Percentiles rank a stretch among this genome's conserved stretches.
Conservation (phyloP, 2,797 vertebrate species). For the Chiloscyllium punctatum region DNA sequence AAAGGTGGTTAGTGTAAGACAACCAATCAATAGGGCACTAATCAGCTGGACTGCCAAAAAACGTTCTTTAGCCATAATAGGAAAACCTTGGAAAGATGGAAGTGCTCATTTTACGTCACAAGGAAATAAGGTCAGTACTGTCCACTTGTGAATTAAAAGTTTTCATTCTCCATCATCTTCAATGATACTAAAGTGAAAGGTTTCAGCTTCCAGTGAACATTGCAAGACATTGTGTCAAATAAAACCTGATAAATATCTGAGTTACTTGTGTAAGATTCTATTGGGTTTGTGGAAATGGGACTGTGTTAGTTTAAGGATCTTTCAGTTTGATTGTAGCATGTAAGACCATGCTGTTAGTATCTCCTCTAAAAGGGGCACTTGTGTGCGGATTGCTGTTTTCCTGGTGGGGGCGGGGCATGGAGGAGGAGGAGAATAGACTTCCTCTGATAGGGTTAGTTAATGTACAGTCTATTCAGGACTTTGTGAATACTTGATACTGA, state of each 20-base stretch:
- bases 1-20: neutral
- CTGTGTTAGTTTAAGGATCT: neutral
- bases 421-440: too few relatives aligned
- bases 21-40: neutral
- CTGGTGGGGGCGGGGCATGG: too few relatives aligned
- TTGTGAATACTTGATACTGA: neutral
- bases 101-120: neutral
- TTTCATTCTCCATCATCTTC: neutral
- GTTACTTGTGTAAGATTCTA: neutral
- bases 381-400: neutral
- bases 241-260: neutral
- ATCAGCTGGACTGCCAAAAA: neutral
- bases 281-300: neutral
- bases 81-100: neutral
- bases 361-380: neutral
- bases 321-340: neutral
- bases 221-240: neutral
- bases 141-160: neutral
- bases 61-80: neutral
- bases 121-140: neutral
- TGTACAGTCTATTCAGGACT: neutral
- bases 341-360: neutral
- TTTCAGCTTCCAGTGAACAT: neutral
- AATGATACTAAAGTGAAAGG: neutral
- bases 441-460: neutral